Conservation (phyloP, 2,797 vertebrate genomes). For the Bryconaethiops microstoma region DNA sequence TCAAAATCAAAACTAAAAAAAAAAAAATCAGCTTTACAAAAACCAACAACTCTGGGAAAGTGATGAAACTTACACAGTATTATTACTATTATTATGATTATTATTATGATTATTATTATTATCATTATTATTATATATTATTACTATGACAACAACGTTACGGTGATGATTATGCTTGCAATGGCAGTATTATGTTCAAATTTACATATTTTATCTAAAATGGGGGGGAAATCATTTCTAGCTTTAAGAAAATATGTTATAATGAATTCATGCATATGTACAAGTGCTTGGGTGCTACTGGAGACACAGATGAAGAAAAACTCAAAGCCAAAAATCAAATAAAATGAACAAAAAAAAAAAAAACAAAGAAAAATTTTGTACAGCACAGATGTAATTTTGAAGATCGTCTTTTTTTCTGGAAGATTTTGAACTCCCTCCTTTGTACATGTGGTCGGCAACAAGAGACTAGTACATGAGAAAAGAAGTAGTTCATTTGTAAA, state of each 20-base stretch:
- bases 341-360: slow-evolving; percentile 31
- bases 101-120: slow-evolving; percentile 45
- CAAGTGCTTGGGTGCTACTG: slow-evolving; percentile 68
- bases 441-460: slow-evolving; percentile 61
- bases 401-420: slow-evolving; percentile 67
- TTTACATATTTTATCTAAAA: slow-evolving; percentile 64
- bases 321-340: slow-evolving; percentile 52
- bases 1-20: slow-evolving; percentile 36
- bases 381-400: slow-evolving; percentile 63
- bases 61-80: slow-evolving; percentile 51
- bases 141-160: slow-evolving; percentile 50
- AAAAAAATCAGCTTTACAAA: slow-evolving; percentile 64
- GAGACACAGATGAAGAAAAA: slow-evolving; percentile 52
- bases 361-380: slow-evolving; percentile 58
- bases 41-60: slow-evolving; percentile 68
- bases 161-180: slow-evolving; percentile 60
- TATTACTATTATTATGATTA: slow-evolving; percentile 37
- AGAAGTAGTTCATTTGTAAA: slow-evolving; percentile 58
- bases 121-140: slow-evolving; percentile 46
- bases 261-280: slow-evolving; percentile 60
- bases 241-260: slow-evolving; percentile 58
- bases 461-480: slow-evolving; percentile 54
- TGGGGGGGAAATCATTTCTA: slow-evolving; percentile 57
- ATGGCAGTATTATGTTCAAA: slow-evolving; percentile 58
- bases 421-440: slow-evolving; percentile 65